Base-by-base conservation (phyloP, 2,888 invertebrate genomes). In the Cephonodes hylas region DNA sequence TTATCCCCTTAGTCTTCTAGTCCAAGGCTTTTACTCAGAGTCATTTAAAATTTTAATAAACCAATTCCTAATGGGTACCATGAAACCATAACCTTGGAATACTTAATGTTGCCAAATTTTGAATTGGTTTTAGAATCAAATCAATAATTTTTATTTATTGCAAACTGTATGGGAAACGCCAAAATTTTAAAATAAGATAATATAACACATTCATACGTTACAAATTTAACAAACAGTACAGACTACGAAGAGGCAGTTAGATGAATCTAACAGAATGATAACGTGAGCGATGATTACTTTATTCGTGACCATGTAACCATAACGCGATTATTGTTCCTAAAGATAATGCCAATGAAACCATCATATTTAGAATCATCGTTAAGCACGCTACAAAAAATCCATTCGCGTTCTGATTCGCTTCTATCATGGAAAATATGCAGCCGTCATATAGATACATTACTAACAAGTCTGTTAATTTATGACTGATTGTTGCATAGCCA, bases 251-350 rank as follows among this genome's bases (percentile, higher is more conserved):
- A 10, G 18, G 20, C 5, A 20, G 27, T 18, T 6, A 48, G 53
- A 53, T 53, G 27, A n/a, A 25, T 46, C 46, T n/a, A n/a, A 23
- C 23, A 25, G 23, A 46, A 2, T 46, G 46, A 46, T 46, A 23
- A 23, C 13, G 23, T 46, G 23, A 23, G 23, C 25, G 25, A 23
- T 46, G 65, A 65, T 65, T 63, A 69, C 59, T 64, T 63, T 31
- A 45, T 60, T 66, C 66, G 66, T 59, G 69, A 65, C 64, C 64
- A 63, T 65, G 62, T 57, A 63, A 68, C 61, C 62, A 18, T 27
- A 53, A 53, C 53, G 15, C 53, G 53, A 67, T 60, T 18, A 65
- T 46, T 27, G 42, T 59, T 46, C 15, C 8, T 60, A 59, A 60
- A 53, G 53, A 18, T 31, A 53, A 53, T 31, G 42, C 48, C 3